Evolutionary conservation across 2,797 vertebrate genomes (phyloP), one percentile per base, ranked within the genome.

Genomic region (Parauchenoglanis ngamensis): DNA sequence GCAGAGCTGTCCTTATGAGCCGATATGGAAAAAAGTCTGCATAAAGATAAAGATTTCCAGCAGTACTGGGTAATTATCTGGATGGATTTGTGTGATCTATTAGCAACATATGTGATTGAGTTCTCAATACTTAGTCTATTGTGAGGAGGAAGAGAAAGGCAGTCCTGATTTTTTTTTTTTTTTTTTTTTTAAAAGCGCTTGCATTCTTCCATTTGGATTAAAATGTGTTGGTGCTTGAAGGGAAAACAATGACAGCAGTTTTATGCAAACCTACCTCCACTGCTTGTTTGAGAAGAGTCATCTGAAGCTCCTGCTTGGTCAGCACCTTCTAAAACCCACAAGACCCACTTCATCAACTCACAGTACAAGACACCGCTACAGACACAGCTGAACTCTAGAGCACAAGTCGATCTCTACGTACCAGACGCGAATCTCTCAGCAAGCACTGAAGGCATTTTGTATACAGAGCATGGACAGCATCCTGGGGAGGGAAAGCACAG

Each of bases 391-490:
- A 59, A 83, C 52, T 61, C 23, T 59, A 72, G 25, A 40, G 11
- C 31, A 77, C 25, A 49, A 3, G 17, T 12, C 13, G 68, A 49
- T 23, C 19, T 82, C 57, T 35, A 92, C 97, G 97, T 95, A 99
- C 98, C 97, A 98, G 94, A 77, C 96, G 96, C 0, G 98, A 97
- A 92, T 99, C 98, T 92, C 97, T 96, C 92, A 99, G 90, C 86
- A 99, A 96, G 92, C 97, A 97, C 95, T 99, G 98, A 82, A 99
- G 97, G 94, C 98, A 99, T 96, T 96, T 98, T 87, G 97, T 98
- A 92, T 98, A 99, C 75, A 99, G 96, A 44, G 96, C 95, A 76
- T 96, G 98, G 82, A 98, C 97, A 0, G 96, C 96, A 94, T 99
- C 98, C 98, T 99, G 89, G 17, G 35, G 54, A 76, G 25, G 49